phyloP scores from a whole-genome alignment of 2,113 vertebrate species.

The Galbula dea region DNA sequence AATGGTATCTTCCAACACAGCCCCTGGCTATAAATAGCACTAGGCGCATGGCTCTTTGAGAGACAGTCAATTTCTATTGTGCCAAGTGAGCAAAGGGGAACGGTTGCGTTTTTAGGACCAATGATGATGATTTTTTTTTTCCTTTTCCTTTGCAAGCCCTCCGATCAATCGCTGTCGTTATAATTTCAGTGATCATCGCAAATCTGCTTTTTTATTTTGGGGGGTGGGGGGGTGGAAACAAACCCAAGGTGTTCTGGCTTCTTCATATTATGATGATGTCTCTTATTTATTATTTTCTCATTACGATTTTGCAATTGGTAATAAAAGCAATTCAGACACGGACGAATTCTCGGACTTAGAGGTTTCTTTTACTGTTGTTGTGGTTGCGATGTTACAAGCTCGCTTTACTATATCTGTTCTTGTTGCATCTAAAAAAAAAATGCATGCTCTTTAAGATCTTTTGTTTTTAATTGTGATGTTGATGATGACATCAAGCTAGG shows the following conservation, averaged over 20 bases:
- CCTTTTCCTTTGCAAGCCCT: slow-evolving; percentile 42
- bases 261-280: neutral
- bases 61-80: slow-evolving; percentile 78
- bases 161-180: slow-evolving; percentile 52
- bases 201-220: slow-evolving; percentile 50
- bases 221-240: neutral
- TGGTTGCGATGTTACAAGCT: slow-evolving; percentile 57
- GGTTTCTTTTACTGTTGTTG: slow-evolving; percentile 52
- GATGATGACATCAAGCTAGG: neutral
- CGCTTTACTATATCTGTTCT: slow-evolving; percentile 46
- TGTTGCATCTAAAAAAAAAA: slow-evolving; percentile 39
- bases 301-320: neutral
- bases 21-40: slow-evolving; percentile 80
- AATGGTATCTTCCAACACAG: slow-evolving; percentile 84
- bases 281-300: slow-evolving; percentile 49
- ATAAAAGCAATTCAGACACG: slow-evolving; percentile 56
- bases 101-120: slow-evolving; percentile 64
- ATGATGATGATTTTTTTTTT: slow-evolving; percentile 27
- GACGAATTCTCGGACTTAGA: slow-evolving; percentile 45
- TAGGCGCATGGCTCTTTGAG: slow-evolving; percentile 80
- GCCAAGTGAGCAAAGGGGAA: slow-evolving; percentile 71
- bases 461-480: neutral
- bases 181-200: slow-evolving; percentile 46
- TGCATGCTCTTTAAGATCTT: slow-evolving; percentile 35
- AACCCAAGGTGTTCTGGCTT: slow-evolving; percentile 37